phyloP scores from a whole-genome alignment of 2,797 vertebrate genomes.

The Dipus sagitta region DNA sequence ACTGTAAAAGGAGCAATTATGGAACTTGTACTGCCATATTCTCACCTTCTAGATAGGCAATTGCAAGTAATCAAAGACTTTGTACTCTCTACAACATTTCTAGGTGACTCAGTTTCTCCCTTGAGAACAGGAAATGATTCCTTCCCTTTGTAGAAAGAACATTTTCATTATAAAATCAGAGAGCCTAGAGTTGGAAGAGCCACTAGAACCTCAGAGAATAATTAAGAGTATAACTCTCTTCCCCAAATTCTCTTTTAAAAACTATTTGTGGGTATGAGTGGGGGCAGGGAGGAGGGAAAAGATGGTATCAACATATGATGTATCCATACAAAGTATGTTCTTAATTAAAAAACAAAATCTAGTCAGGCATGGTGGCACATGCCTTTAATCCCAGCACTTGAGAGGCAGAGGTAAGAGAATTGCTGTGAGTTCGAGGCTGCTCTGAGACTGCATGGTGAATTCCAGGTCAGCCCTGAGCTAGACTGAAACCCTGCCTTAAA shows the following conservation, averaged over 20 bases:
- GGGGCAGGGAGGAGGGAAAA: too few relatives aligned
- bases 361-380: too few relatives aligned
- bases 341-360: too few relatives aligned
- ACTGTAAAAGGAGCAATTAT: neutral
- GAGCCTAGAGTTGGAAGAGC: constrained; percentile 36
- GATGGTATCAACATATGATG: too few relatives aligned
- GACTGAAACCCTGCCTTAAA: too few relatives aligned
- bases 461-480: too few relatives aligned
- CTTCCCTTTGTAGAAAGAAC: neutral
- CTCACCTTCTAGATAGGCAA: constrained; percentile 8
- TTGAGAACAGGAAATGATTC: constrained; percentile 31
- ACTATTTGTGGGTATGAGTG: neutral
- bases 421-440: too few relatives aligned
- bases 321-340: too few relatives aligned
- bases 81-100: neutral
- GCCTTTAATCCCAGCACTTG: too few relatives aligned
- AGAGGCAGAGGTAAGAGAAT: too few relatives aligned
- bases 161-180: constrained; percentile 59
- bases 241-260: constrained; percentile 52
- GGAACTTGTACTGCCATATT: constrained; percentile 9
- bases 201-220: neutral
- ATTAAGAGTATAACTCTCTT: constrained; percentile 36
- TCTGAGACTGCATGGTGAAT: too few relatives aligned
- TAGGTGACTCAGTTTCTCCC: constrained; percentile 61
- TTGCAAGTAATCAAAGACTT: constrained; percentile 55